phyloP scores from a whole-genome alignment of 2,113 vertebrate species.

The Aepyceros melampus region DNA sequence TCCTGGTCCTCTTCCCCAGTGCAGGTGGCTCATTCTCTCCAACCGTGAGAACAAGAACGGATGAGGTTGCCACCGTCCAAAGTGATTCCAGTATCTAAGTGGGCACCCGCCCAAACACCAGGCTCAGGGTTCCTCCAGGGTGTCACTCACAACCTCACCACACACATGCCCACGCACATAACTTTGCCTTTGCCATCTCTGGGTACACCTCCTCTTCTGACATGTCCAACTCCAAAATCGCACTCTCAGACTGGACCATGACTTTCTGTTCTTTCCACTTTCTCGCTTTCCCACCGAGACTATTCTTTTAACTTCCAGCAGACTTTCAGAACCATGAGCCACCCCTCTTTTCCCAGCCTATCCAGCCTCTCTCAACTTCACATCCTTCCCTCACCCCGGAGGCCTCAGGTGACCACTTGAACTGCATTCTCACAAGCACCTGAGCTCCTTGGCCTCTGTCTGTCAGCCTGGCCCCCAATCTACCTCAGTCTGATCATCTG shows the following conservation, averaged over 20 bases:
- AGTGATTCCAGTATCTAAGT: background rate
- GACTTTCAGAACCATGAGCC: background rate
- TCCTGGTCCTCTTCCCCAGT: background rate
- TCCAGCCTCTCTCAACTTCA: background rate
- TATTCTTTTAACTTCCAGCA: background rate
- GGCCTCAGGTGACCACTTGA: background rate
- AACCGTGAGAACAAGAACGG: background rate
- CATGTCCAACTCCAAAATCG: background rate
- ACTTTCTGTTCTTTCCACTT: background rate
- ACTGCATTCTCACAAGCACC: background rate
- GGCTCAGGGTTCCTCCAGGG: background rate
- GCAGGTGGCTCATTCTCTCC: background rate
- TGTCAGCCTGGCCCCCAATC: background rate
- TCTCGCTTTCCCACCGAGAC: background rate
- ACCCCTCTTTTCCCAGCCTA: background rate
- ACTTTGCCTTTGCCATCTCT: background rate
- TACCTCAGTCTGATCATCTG: background rate
- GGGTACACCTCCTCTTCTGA: background rate
- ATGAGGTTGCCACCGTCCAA: background rate
- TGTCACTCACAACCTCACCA: background rate
- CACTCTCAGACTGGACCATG: background rate
- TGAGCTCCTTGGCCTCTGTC: background rate
- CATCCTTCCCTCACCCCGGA: background rate
- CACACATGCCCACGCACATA: fast-evolving
- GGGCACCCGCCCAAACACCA: background rate